phyloP scores from a whole-genome alignment of 30 jellyfish, hydroid and myxozoan species.

The Hydractinia symbiolongicarpus region DNA sequence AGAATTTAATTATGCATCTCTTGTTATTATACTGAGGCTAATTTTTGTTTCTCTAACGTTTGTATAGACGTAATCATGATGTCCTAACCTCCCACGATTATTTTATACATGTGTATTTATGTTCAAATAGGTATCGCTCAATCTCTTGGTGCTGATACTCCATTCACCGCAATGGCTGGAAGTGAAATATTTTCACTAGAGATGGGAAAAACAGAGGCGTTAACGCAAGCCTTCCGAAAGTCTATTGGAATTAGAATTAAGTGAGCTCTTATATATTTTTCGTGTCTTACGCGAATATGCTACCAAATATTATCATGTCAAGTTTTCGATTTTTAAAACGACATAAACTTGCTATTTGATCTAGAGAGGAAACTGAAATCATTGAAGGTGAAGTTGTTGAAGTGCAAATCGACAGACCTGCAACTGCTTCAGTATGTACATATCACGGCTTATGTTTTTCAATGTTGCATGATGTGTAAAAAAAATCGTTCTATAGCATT shows the following conservation, averaged over 20 bases:
- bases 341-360: neutral
- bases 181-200: slow-evolving; percentile 96
- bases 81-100: too few relatives aligned
- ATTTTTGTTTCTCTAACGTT: too few relatives aligned
- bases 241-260: slow-evolving; percentile 96
- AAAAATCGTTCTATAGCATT: neutral
- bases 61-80: too few relatives aligned
- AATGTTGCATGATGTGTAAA: neutral
- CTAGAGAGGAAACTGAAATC: slow-evolving; percentile 96
- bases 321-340: too few relatives aligned
- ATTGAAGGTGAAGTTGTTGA: slow-evolving; percentile 99
- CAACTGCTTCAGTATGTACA: slow-evolving; percentile 83
- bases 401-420: slow-evolving; percentile 93
- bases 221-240: slow-evolving; percentile 96
- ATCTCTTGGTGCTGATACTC: slow-evolving; percentile 96
- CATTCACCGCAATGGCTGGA: slow-evolving; percentile 97
- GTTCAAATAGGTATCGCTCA: slow-evolving; percentile 88
- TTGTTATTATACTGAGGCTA: too few relatives aligned
- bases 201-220: slow-evolving; percentile 97
- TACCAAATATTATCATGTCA: too few relatives aligned
- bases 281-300: too few relatives aligned
- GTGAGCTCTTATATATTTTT: slow-evolving; percentile 30
- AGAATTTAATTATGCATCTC: too few relatives aligned
- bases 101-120: neutral
- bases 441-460: neutral